Evolutionary conservation across 2,113 vertebrate genomes (phyloP).

Genomic region (Glaucomys volans): DNA sequence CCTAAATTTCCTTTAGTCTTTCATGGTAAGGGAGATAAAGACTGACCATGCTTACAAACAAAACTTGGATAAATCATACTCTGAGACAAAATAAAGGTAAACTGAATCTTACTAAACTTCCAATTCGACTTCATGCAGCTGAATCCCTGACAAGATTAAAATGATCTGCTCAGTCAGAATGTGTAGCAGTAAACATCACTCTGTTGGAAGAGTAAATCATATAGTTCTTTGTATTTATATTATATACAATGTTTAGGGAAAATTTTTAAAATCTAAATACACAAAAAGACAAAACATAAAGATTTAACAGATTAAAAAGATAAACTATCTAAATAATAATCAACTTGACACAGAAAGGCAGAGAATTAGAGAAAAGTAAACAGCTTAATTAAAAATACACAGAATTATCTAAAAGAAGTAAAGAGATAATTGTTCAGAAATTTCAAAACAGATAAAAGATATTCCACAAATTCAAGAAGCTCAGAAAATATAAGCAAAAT

Average conservation of each 20-base stretch:
- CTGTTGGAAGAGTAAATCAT: not conserved
- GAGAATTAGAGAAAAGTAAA: not conserved
- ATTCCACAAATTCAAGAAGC: not conserved
- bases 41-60: not conserved
- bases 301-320: not conserved
- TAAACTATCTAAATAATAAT: not conserved
- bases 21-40: not conserved
- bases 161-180: not conserved
- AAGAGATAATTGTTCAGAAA: not conserved
- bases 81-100: not conserved
- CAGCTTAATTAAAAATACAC: not conserved
- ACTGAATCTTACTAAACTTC: not conserved
- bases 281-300: not conserved
- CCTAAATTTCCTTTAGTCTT: not conserved
- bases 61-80: not conserved
- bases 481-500: conserved; percentile 1
- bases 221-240: not conserved
- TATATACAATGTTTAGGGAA: not conserved
- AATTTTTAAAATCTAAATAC: not conserved
- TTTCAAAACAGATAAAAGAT: not conserved
- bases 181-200: not conserved
- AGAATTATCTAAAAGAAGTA: not conserved
- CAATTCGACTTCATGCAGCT: not conserved
- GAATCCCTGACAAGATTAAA: not conserved
- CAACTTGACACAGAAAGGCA: not conserved